These are phyloP conservation scores for Caenorhabditis brenneri DNA, from an alignment of 1,140 invertebrate species.

Conservation along the genomic window DNA sequence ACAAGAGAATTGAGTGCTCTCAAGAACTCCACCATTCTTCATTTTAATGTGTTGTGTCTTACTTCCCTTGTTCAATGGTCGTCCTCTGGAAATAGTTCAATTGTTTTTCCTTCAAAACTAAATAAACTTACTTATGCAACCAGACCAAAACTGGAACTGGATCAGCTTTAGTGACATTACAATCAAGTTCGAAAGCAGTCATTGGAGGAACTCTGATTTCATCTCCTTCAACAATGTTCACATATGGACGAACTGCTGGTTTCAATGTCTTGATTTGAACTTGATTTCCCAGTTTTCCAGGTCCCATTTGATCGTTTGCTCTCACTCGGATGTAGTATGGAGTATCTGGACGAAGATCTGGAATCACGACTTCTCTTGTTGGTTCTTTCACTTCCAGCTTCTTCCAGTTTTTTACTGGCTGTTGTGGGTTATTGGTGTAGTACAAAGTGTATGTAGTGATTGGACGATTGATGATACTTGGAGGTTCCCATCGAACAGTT, in stretches of 20 bases:
- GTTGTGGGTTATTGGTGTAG: constrained; percentile 67
- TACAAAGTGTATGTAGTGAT: constrained; percentile 68
- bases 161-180: constrained; percentile 68
- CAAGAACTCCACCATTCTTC: constrained; percentile 65
- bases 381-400: constrained; percentile 64
- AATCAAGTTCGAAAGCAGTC: constrained; percentile 62
- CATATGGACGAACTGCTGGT: constrained; percentile 59
- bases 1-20: constrained; percentile 66
- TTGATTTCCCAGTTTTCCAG: constrained; percentile 67
- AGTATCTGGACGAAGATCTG: constrained; percentile 63
- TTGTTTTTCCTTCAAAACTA: background rate
- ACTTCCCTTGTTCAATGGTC: constrained; percentile 60
- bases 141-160: constrained; percentile 61
- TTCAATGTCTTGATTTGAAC: constrained; percentile 66
- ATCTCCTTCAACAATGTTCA: constrained; percentile 64
- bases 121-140: constrained; percentile 53
- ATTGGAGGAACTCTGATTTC: constrained; percentile 65
- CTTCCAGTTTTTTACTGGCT: constrained; percentile 68
- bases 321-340: constrained; percentile 67
- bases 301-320: constrained; percentile 67
- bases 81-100: constrained; percentile 52
- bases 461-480: constrained; percentile 67
- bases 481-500: constrained; percentile 66
- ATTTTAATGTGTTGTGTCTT: constrained; percentile 64
- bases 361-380: constrained; percentile 55